Base-by-base conservation (phyloP, 1,140 invertebrate genomes). In the Odontomachus brunneus region DNA sequence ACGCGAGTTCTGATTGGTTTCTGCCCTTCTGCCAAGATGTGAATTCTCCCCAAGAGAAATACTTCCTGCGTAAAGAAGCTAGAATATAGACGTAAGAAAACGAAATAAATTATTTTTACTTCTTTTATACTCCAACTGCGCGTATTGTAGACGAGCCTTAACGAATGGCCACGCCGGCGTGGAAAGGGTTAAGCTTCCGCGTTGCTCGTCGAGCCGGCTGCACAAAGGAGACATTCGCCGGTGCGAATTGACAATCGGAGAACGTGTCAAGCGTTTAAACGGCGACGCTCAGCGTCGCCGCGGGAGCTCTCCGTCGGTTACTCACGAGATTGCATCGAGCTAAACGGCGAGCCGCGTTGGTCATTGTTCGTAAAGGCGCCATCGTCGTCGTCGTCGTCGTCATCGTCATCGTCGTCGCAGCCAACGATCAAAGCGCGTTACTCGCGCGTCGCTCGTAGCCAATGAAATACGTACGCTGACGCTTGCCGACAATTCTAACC, bases 351-450 rank as follows among this genome's bases (percentile, higher is more conserved):
- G 65, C 60, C 24, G 60, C 48, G 60, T 53, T 57, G 53, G 65
- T 71, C 29, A 78, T 78, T 80, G 75, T 71, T 69, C 75, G 53
- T 65, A 49, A 19, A 22, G 38, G n/a, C 65, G 19, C 19, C 19
- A 66, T 55, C 33, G 51, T 44, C 44, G 74, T 76, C 44, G 26
- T 65, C 24, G 24, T 75, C 67, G 67, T 53, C 15, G 51, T 57
- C 51, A 66, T 55, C 33, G 51, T 44, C 44, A 62, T 76, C 44
- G 26, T 65, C 24, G 24, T 75, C 67, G 67, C 33, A 19, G 51
- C 55, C 51, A 65, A 80, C 71, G 65, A 80, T 80, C 75, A 80
- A 80, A 80, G 75, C 75, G 75, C 75, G 55, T 78, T 78, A 78
- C 65, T 80, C 65, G 75, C 63, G 75, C 75, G 65, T 78, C 75